Conservation (phyloP, 2,797 vertebrate genomes). For the Malurus leucopterus region DNA sequence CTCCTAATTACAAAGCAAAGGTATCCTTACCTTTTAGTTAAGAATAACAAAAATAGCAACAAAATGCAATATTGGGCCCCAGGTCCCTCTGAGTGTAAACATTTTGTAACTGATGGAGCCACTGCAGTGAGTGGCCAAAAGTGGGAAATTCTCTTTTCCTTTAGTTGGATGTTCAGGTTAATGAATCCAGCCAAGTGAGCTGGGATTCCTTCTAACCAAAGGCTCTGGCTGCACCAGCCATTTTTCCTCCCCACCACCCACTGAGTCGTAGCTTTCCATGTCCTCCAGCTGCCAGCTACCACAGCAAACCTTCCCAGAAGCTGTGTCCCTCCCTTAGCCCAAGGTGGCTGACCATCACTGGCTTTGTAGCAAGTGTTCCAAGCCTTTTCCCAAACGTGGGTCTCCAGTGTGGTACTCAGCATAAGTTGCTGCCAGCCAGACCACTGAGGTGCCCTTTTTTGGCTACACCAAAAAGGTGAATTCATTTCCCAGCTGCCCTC, state of each 20-base stretch:
- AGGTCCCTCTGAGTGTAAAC: neutral
- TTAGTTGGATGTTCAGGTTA: neutral
- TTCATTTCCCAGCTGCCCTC: neutral
- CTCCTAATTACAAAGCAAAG: neutral
- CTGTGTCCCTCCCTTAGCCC: neutral
- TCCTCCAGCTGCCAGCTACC: slow-evolving; percentile 2
- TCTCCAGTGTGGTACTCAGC: fast-evolving
- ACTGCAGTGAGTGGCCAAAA: neutral
- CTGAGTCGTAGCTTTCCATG: neutral
- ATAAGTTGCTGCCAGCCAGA: neutral
- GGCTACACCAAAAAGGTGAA: neutral
- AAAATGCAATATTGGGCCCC: neutral
- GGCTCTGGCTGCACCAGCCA: neutral
- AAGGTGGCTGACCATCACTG: neutral
- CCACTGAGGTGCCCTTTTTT: neutral
- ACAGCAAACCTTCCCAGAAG: neutral
- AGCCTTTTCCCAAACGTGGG: neutral
- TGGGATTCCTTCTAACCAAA: neutral
- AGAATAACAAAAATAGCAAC: neutral
- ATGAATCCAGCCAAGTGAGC: neutral
- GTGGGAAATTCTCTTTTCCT: neutral
- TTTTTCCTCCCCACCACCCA: neutral
- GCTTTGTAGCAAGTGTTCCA: neutral
- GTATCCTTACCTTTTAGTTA: neutral
- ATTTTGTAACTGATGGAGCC: neutral